Evolutionary conservation across 2,888 invertebrate species (phyloP), one percentile per base, ranked within the genome.

Genomic region (Amblyjoppa fuscipennis): DNA sequence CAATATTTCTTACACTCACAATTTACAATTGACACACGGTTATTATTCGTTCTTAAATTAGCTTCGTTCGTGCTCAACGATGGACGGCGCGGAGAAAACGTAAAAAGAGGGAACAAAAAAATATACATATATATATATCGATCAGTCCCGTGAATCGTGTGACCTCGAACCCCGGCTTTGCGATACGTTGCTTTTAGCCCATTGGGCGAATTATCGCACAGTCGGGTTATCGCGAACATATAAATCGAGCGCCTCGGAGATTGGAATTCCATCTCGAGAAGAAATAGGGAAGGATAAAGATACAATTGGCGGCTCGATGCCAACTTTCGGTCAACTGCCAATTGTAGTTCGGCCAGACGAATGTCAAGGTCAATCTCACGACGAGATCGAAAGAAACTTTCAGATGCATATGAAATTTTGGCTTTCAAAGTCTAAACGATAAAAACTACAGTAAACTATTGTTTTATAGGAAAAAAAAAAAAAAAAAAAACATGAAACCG

Each of bases 81-180:
- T 64, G 31, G 64, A 64, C 64, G n/a, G 34, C 38, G 20, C 9
- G 53, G 20, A 25, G 56, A 41, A 41, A 59, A 59, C 2, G 28
- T 45, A 25, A 6, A 41, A 5, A 59, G 25, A 56, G 13, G 28
- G 28, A 11, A n/a, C 25, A 9, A 73, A 49, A 41, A 45, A 74
- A 61, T 13, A 31, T 16, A 45, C 9, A 61, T 25, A 49, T 25
- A 20, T 20, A 20, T 20, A 45, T 45, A 61, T 74, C 61, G 74
- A 74, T 74, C 74, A 74, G 59, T 74, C 59, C 28, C 31, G 74
- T 61, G 59, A 74, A 61, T 61, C 59, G 61, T 28, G 7, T 45
- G 74, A 74, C 74, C 74, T 61, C 61, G 74, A 59, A 31, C 38
- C 59, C 28, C 45, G 25, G 45, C 45, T 74, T 49, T 13, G 28